These are phyloP conservation scores for Tricholauxania praeusta DNA, from an alignment of 2,888 invertebrate species.

Conservation along the genomic window DNA sequence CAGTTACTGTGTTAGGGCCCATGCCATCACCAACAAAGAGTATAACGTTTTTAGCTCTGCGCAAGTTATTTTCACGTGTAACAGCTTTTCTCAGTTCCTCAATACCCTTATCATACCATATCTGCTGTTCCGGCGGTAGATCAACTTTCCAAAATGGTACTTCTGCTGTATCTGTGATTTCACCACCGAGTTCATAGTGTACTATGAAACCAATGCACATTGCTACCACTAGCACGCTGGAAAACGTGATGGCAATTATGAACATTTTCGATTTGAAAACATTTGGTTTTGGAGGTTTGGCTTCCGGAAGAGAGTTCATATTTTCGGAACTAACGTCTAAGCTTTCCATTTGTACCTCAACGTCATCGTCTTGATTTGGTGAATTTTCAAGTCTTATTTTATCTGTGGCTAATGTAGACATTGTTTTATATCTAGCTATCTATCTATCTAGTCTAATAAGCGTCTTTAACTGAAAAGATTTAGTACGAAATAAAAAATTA, in stretches of 20 bases:
- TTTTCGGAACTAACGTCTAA: constrained; percentile 51
- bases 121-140: constrained; percentile 59
- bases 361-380: constrained; percentile 43
- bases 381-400: constrained; percentile 20
- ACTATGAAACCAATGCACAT: constrained; percentile 63
- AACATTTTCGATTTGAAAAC: constrained; percentile 64
- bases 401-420: constrained; percentile 21
- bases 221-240: constrained; percentile 55
- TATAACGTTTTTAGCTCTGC: constrained; percentile 84
- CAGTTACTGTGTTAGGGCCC: constrained; percentile 87
- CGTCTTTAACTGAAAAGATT: background rate
- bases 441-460: background rate
- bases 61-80: constrained; percentile 71
- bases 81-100: constrained; percentile 72
- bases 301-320: constrained; percentile 12
- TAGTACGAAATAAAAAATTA: background rate
- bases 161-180: constrained; percentile 54
- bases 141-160: constrained; percentile 56
- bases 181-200: constrained; percentile 57
- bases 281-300: constrained; percentile 48
- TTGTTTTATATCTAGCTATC: background rate
- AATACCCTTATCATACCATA: constrained; percentile 70
- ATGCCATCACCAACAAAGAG: constrained; percentile 92
- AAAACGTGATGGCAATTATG: constrained; percentile 59
- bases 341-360: constrained; percentile 68